phyloP scores from a whole-genome alignment of 2,888 invertebrate species.

The Nebria salina region DNA sequence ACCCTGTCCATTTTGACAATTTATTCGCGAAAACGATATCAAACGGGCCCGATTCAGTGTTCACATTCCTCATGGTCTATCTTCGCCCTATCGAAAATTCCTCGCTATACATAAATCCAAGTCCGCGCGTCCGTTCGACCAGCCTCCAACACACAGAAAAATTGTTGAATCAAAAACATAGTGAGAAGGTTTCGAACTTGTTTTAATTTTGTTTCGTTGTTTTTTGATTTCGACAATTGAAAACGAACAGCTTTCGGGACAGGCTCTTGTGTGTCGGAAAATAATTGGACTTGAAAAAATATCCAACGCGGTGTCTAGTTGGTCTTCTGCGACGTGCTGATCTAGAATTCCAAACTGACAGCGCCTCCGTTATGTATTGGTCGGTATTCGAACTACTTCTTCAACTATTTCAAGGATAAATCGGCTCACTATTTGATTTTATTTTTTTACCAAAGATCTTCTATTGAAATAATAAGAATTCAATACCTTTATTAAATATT shows the following conservation, averaged over 20 bases:
- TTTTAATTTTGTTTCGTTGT: constrained; percentile 27
- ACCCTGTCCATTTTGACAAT: constrained; percentile 12
- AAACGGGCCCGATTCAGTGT: constrained; percentile 37
- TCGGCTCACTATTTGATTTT: not conserved
- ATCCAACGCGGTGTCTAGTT: constrained; percentile 29
- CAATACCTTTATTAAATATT: too few species aligned
- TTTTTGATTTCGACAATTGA: constrained; percentile 34
- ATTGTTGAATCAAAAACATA: constrained; percentile 37
- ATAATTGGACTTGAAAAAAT: constrained; percentile 59
- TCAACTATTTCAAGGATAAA: not conserved
- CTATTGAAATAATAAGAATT: not conserved
- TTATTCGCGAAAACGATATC: constrained; percentile 33
- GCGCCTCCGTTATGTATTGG: constrained; percentile 34
- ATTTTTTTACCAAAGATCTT: not conserved
- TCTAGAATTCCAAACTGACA: constrained; percentile 40
- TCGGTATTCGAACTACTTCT: constrained; percentile 14
- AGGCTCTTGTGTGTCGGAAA: constrained; percentile 57
- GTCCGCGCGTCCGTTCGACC: constrained; percentile 22
- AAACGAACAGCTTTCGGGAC: constrained; percentile 53
- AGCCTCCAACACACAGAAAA: constrained; percentile 27
- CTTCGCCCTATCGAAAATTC: constrained; percentile 39
- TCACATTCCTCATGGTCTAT: constrained; percentile 42
- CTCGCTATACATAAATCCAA: constrained; percentile 34
- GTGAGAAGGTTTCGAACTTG: constrained; percentile 29
- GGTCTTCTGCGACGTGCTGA: constrained; percentile 29